Evolutionary conservation across 2,888 invertebrate species (phyloP).

Genomic region (Drosophila glabriapex): DNA sequence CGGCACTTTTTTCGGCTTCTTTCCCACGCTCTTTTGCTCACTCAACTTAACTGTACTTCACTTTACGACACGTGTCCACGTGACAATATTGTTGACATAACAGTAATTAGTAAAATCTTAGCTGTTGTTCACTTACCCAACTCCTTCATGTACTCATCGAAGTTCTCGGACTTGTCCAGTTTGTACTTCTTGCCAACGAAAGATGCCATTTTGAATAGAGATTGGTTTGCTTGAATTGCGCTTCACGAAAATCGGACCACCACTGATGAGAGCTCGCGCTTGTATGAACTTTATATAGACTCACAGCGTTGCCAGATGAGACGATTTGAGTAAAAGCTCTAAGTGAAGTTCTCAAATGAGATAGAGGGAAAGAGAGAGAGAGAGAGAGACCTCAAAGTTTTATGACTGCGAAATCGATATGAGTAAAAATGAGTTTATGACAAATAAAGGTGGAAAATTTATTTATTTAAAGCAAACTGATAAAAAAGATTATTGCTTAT

Average conservation of each 20-base stretch:
- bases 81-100: slow-evolving; percentile 2
- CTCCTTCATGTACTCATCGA: slow-evolving; percentile 95
- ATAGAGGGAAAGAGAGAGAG: slow-evolving; percentile 6
- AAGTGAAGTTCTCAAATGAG: neutral
- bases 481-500: neutral
- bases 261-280: slow-evolving; percentile 53
- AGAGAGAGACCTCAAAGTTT: slow-evolving; percentile 1
- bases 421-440: neutral
- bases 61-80: slow-evolving; percentile 12
- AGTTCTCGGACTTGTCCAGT: slow-evolving; percentile 91
- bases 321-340: slow-evolving; percentile 35
- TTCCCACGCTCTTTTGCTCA: slow-evolving; percentile 13
- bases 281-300: slow-evolving; percentile 40
- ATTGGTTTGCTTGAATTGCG: slow-evolving; percentile 23
- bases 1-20: slow-evolving; percentile 40
- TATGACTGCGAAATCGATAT: slow-evolving; percentile 34
- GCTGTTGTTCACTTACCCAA: slow-evolving; percentile 88
- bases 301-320: slow-evolving; percentile 35
- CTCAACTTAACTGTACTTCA: slow-evolving; percentile 4
- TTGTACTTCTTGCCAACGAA: slow-evolving; percentile 92
- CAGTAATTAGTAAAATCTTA: slow-evolving; percentile 17
- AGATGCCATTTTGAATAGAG: slow-evolving; percentile 77
- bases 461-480: slow-evolving; percentile 10
- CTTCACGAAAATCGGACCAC: slow-evolving; percentile 30
- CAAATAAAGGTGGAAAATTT: slow-evolving; percentile 26